phyloP scores from a whole-genome alignment of 2,113 vertebrate species.

The Indicator indicator region DNA sequence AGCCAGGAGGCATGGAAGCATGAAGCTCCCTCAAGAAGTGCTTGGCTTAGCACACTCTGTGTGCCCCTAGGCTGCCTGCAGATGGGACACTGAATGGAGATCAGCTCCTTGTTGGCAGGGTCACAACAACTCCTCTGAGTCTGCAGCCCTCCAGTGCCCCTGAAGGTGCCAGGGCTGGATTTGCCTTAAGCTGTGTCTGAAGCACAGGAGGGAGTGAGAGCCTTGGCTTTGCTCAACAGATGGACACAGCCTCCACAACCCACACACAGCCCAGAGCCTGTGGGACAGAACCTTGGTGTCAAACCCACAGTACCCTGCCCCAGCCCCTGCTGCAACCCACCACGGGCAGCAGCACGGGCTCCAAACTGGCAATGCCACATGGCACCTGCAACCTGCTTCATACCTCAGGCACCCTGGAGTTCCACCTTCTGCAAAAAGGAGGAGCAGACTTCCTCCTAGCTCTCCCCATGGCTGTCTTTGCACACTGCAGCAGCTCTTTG shows the following conservation, averaged over 20 bases:
- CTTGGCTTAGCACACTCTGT: neutral
- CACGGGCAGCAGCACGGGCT: slow-evolving; percentile 49
- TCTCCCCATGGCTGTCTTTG: neutral
- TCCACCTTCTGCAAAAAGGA: neutral
- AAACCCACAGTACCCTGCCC: neutral
- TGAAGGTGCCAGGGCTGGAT: neutral
- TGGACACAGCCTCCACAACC: neutral
- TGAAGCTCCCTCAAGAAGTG: neutral
- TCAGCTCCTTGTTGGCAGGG: neutral
- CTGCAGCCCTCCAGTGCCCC: neutral
- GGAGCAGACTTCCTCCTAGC: neutral
- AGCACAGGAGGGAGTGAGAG: neutral
- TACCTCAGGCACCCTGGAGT: neutral
- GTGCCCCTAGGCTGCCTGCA: neutral
- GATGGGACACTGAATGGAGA: neutral
- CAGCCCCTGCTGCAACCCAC: neutral
- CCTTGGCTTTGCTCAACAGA: neutral
- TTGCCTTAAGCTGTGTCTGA: neutral
- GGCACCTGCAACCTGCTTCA: neutral
- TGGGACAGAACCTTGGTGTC: neutral
- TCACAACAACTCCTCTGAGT: neutral
- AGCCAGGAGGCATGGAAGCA: neutral
- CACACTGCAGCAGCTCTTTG: neutral
- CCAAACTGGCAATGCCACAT: slow-evolving; percentile 8
- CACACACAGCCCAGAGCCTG: neutral